phyloP scores from a whole-genome alignment of 1,140 invertebrate species.

The Aphelinus atriplicis region DNA sequence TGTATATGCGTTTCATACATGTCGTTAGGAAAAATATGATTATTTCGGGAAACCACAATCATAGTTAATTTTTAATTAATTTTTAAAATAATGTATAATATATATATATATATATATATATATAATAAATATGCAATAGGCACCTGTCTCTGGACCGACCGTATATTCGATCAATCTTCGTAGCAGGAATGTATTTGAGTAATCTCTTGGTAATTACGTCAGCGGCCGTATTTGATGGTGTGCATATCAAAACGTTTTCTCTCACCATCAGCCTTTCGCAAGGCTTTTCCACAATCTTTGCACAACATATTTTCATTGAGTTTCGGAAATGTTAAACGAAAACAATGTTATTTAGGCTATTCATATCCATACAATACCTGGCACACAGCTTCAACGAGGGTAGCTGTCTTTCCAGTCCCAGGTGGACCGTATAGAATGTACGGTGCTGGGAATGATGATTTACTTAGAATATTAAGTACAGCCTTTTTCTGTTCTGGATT shows the following conservation, averaged over 20 bases:
- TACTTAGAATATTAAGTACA: slow-evolving; percentile 71
- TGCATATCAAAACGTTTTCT: slow-evolving; percentile 15
- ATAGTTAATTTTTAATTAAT: too few species aligned
- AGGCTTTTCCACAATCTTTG: neutral
- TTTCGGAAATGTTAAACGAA: too few species aligned
- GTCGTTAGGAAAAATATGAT: too few species aligned
- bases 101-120: too few species aligned
- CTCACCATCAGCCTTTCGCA: too few species aligned
- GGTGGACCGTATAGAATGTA: slow-evolving; percentile 84
- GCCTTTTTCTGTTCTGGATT: slow-evolving; percentile 75
- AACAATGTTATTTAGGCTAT: too few species aligned
- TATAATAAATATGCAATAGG: too few species aligned
- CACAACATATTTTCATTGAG: neutral
- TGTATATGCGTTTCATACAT: too few species aligned
- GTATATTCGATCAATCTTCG: neutral
- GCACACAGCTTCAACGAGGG: slow-evolving; percentile 76
- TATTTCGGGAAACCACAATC: too few species aligned
- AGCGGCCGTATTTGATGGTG: slow-evolving; percentile 13
- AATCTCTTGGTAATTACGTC: slow-evolving; percentile 7
- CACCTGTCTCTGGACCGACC: slow-evolving; percentile 5
- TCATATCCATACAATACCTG: slow-evolving; percentile 57
- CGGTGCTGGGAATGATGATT: slow-evolving; percentile 70
- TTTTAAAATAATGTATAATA: too few species aligned
- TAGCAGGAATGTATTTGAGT: slow-evolving; percentile 1
- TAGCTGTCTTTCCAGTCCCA: slow-evolving; percentile 83